Evolutionary conservation across 1,140 invertebrate species (phyloP), one percentile per base, ranked within the genome.

Genomic region (Drosophila pruinosa): DNA sequence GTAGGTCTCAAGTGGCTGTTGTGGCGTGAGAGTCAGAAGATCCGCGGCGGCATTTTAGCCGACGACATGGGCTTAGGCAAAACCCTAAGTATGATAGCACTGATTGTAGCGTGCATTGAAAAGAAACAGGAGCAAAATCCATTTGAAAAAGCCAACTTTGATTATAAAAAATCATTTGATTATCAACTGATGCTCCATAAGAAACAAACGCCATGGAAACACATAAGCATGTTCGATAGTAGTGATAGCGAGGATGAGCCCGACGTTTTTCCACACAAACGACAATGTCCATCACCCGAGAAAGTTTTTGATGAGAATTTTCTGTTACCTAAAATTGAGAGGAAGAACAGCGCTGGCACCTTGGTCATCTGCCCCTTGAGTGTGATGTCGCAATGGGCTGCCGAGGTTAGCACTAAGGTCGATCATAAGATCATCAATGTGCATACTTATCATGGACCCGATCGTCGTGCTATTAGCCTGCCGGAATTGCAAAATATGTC

Each of bases 11-110:
- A 95, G 8, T 99, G 98, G 97, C 91, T 99, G 39, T 62, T 94
- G 2, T 98, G 97, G 96, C 92, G 98, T 36, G 98, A 99, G 14
- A 47, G 39, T 0, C 95, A 97, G 89, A 93, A 10, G 4, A 58
- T 80, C 6, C 14, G 50, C 4, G 79, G 79, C 4, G 79, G 79
- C 5, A 82, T 82, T 4, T 36, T 82, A 10, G 79, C 75, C 3
- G 79, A 82, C 2, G 79, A 82, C n/a, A 82, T 82, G 79, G 79
- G 79, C 3, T 22, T 83, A n/a, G 79, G 79, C 1, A 98, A 99
- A 92, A 99, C 98, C 0, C 91, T 99, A 0, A 97, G 96, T 0
- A 97, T 98, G 95, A 96, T 99, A 64, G 94, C 97, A 0, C 90
- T 98, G 2, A 92, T 96, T 3, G 74, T 95, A 5, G 92, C 92